phyloP scores from a whole-genome alignment of 2,888 invertebrate species.

The Diachrysia chrysitis region DNA sequence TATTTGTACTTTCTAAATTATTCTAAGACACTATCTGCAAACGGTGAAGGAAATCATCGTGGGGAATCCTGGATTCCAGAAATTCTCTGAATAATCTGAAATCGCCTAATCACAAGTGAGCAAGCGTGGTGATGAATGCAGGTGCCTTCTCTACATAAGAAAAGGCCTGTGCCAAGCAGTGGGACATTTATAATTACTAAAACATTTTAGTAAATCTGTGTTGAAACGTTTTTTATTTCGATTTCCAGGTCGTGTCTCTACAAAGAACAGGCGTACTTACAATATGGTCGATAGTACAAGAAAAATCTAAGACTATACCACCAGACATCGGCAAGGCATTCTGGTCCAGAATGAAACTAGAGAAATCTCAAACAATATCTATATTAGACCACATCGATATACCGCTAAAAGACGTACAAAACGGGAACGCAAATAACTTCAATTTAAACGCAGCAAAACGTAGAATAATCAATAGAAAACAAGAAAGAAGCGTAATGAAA shows the following conservation, averaged over 20 bases:
- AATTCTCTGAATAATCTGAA: too few species aligned
- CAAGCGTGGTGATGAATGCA: too few species aligned
- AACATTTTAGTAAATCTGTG: too few species aligned
- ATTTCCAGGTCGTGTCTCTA: slow-evolving; percentile 74
- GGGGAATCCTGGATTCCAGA: too few species aligned
- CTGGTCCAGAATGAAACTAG: slow-evolving; percentile 80
- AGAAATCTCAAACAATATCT: slow-evolving; percentile 73
- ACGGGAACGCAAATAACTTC: slow-evolving; percentile 59
- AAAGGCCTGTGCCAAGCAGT: too few species aligned
- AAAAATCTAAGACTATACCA: slow-evolving; percentile 64
- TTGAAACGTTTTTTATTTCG: too few species aligned
- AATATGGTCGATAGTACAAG: slow-evolving; percentile 81
- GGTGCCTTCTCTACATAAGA: too few species aligned
- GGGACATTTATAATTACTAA: too few species aligned
- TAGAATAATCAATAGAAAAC: slow-evolving; percentile 68
- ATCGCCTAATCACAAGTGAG: too few species aligned
- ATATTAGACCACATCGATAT: slow-evolving; percentile 70
- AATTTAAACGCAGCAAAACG: slow-evolving; percentile 80
- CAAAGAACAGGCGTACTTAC: slow-evolving; percentile 78
- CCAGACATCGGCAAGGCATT: slow-evolving; percentile 79
- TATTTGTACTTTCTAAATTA: too few species aligned
- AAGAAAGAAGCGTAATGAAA: slow-evolving; percentile 64
- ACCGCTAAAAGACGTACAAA: slow-evolving; percentile 46
- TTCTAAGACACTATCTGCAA: too few species aligned
- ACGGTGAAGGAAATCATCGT: too few species aligned